phyloP scores from a whole-genome alignment of 2,888 invertebrate genomes.

The Ferdinandea cuprea region DNA sequence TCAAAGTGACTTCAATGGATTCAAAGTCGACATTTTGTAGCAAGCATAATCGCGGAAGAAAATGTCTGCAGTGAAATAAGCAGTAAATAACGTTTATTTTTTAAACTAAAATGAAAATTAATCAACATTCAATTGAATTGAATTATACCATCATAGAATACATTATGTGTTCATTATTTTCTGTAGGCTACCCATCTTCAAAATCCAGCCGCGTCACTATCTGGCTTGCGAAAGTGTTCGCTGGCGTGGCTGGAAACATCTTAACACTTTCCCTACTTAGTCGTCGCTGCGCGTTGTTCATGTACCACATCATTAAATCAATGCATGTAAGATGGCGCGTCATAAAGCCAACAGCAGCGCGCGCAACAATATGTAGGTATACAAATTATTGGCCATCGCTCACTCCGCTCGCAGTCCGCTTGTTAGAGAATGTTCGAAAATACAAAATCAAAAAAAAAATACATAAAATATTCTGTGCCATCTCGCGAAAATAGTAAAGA shows the following conservation, averaged over 20 bases:
- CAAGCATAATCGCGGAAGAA: too few species aligned
- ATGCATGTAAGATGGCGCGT: conserved; percentile 30
- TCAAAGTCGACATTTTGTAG: too few species aligned
- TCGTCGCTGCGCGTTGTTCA: conserved; percentile 17
- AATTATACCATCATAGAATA: too few species aligned
- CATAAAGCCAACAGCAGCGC: conserved; percentile 36
- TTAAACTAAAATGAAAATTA: too few species aligned
- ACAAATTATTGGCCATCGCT: conserved; percentile 7
- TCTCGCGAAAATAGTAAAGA: too few species aligned
- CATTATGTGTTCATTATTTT: too few species aligned
- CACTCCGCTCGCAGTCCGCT: neutral
- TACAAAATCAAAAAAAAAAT: too few species aligned
- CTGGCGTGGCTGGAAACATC: conserved; percentile 16
- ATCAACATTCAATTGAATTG: too few species aligned
- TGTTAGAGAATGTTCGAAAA: conserved; percentile 26
- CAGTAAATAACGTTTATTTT: too few species aligned
- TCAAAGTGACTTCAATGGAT: too few species aligned
- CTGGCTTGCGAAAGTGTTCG: conserved; percentile 11
- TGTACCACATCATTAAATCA: conserved; percentile 48
- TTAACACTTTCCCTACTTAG: conserved; percentile 23
- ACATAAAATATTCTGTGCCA: conserved; percentile 17
- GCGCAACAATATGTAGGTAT: conserved; percentile 29
- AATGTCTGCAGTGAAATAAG: too few species aligned
- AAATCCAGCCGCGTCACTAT: neutral
- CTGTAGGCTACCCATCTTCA: too few species aligned